Evolutionary conservation across 2,113 vertebrate genomes (phyloP).

Genomic region (Pycnonotus jocosus): DNA sequence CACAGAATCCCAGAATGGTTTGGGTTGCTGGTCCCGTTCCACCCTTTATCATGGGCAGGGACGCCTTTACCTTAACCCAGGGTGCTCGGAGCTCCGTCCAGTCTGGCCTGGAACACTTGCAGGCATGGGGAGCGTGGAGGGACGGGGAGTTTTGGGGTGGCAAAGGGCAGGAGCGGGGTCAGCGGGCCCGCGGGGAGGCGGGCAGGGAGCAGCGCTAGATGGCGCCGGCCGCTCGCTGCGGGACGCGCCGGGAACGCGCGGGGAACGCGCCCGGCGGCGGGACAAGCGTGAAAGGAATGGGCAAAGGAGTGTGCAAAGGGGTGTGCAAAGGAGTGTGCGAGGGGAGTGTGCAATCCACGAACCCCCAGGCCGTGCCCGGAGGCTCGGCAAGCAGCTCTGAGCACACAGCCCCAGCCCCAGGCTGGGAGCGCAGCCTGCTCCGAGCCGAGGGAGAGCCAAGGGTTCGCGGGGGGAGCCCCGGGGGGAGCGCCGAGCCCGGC

Average conservation of each 20-base stretch:
- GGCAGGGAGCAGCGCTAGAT: slow-evolving; percentile 3
- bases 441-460: not conserved
- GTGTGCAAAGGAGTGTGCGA: not conserved
- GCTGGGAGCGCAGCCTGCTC: not conserved
- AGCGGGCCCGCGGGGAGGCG: not conserved
- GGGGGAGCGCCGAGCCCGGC: not conserved
- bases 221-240: slow-evolving; percentile 23
- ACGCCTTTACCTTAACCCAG: not conserved
- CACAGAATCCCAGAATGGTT: not conserved
- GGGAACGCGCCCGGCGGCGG: too few relatives aligned
- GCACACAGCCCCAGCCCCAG: rapidly evolving
- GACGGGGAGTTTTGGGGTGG: not conserved
- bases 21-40: not conserved
- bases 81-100: not conserved
- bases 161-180: not conserved
- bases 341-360: not conserved
- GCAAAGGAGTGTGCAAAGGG: not conserved
- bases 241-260: not conserved
- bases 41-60: not conserved
- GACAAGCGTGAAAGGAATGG: not conserved
- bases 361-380: rapidly evolving
- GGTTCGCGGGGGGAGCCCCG: not conserved
- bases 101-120: not conserved
- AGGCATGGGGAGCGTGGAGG: not conserved
- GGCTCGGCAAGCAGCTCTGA: not conserved